Conservation (phyloP, 2,797 vertebrate species). For the Lithobates pipiens region DNA sequence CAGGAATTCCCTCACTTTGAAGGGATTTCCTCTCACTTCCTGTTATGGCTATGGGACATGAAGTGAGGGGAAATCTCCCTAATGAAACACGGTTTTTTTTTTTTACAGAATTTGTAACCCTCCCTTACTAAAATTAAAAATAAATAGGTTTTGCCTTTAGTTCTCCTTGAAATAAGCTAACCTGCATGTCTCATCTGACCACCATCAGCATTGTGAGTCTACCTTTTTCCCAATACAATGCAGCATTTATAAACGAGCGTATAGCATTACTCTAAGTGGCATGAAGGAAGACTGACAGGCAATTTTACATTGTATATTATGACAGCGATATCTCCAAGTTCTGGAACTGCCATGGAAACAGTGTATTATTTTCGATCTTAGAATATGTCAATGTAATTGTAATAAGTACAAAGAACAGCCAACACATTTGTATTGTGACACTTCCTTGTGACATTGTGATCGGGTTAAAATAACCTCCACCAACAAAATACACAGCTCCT, state of each 20-base stretch:
- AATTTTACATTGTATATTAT: neutral
- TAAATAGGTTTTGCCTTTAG: too few species aligned
- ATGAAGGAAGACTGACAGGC: neutral
- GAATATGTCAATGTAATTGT: conserved; percentile 11
- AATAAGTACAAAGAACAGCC: neutral
- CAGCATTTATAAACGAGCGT: neutral
- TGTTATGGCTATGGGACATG: too few species aligned
- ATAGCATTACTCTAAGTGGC: neutral
- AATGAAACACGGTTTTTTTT: too few species aligned
- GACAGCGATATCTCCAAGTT: neutral
- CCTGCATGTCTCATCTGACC: too few species aligned
- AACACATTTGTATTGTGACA: conserved; percentile 11
- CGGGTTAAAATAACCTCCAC: neutral
- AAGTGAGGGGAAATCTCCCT: too few species aligned
- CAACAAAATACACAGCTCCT: neutral
- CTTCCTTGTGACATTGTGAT: neutral
- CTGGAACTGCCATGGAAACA: conserved; percentile 35
- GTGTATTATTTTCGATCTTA: conserved; percentile 2
- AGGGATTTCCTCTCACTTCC: too few species aligned
- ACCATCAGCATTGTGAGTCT: neutral
- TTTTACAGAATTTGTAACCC: too few species aligned
- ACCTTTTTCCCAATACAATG: neutral
- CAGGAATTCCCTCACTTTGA: too few species aligned
- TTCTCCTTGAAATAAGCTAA: too few species aligned
- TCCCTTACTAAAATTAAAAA: too few species aligned